These are phyloP conservation scores for Lophochroa leadbeateri DNA, from an alignment of 2,113 vertebrate species.

Conservation along the genomic window DNA sequence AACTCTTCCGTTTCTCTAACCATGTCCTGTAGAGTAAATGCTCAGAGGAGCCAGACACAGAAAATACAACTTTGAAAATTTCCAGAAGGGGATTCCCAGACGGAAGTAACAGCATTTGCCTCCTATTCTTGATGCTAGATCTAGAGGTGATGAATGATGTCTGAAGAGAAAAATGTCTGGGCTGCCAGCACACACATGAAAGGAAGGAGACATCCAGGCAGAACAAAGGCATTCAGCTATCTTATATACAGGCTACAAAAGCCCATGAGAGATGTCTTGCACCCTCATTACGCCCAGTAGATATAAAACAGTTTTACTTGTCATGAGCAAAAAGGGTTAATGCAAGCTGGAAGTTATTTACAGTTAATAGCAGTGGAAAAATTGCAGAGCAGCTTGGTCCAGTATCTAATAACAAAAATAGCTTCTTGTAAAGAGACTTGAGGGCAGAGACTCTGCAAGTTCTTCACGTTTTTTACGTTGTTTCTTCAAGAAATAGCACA, in stretches of 20 bases:
- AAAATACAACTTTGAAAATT: not conserved
- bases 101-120: not conserved
- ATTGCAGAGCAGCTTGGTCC: not conserved
- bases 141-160: not conserved
- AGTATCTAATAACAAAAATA: constrained; percentile 52
- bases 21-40: not conserved
- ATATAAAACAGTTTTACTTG: not conserved
- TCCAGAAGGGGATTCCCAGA: not conserved
- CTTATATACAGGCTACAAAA: not conserved
- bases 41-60: not conserved
- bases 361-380: constrained; percentile 47
- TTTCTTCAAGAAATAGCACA: constrained; percentile 25
- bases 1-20: not conserved
- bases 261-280: not conserved
- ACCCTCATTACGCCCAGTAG: fast-evolving
- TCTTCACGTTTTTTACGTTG: constrained; percentile 8
- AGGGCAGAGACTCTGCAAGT: constrained; percentile 34
- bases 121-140: not conserved
- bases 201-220: not conserved
- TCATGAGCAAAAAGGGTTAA: constrained; percentile 35
- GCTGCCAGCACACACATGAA: not conserved
- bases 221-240: not conserved
- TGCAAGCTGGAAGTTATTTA: constrained; percentile 39
- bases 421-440: constrained; percentile 47
- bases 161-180: not conserved